Percentiles rank a stretch among this genome's conserved stretches.
phyloP scores from a whole-genome alignment of 2,113 vertebrate genomes.

The Stercorarius parasiticus region DNA sequence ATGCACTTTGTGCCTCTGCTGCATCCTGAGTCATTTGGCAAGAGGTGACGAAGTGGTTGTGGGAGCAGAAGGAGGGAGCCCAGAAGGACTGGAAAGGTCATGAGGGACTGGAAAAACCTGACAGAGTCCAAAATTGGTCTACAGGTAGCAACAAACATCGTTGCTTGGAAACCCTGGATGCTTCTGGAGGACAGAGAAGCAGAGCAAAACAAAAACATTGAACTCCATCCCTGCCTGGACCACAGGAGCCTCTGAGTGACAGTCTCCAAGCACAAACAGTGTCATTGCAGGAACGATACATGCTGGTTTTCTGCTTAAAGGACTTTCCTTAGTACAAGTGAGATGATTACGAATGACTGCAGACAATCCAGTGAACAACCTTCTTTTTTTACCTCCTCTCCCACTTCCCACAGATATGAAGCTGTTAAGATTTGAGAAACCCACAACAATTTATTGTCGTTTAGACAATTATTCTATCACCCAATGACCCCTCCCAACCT shows the following conservation, averaged over 20 bases:
- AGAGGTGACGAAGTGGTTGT: background rate
- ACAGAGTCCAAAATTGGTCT: fast-evolving
- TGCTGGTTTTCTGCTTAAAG: background rate
- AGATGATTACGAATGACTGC: background rate
- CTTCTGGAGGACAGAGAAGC: background rate
- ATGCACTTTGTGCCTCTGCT: background rate
- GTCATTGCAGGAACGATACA: fast-evolving
- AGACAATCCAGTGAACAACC: fast-evolving
- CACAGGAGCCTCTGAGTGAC: background rate
- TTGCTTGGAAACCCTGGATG: background rate
- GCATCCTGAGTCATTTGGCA: background rate
- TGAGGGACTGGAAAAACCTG: background rate
- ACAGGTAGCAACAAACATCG: background rate
- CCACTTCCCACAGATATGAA: background rate
- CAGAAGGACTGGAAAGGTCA: background rate
- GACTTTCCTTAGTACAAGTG: background rate
- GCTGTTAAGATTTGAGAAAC: background rate
- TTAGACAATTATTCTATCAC: background rate
- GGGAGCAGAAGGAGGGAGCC: background rate
- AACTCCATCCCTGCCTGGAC: background rate
- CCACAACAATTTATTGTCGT: background rate
- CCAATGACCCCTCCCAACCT: background rate
- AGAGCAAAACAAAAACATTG: background rate
- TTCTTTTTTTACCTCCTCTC: background rate
- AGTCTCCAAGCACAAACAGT: background rate